Evolutionary conservation across 2,888 invertebrate genomes (phyloP).

Genomic region (Melieria crassipennis): DNA sequence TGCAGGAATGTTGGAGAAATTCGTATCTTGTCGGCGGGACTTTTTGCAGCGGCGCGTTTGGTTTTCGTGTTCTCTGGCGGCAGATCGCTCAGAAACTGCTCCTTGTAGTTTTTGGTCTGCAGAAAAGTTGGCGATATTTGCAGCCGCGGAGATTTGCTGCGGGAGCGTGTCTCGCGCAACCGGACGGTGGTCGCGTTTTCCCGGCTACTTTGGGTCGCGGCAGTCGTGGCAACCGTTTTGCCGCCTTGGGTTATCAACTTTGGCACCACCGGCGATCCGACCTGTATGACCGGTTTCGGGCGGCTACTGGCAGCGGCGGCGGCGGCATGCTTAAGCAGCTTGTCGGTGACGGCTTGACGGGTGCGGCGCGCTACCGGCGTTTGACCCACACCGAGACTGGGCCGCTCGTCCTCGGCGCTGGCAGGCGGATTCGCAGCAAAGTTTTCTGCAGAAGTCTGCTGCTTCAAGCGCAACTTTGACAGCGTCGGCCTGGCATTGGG

Average conservation of each 20-base stretch:
- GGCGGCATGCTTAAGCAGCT: not conserved
- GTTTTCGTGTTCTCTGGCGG: slow-evolving; percentile 13
- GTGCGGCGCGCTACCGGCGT: slow-evolving; percentile 52
- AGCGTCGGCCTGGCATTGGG: slow-evolving; percentile 35
- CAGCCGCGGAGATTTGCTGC: slow-evolving; percentile 57
- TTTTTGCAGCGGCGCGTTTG: slow-evolving; percentile 35
- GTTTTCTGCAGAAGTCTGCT: not conserved
- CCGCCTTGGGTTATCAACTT: slow-evolving; percentile 48
- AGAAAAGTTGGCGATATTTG: slow-evolving; percentile 55
- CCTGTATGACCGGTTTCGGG: slow-evolving; percentile 37
- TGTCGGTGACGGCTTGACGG: slow-evolving; percentile 40
- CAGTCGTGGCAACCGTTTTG: slow-evolving; percentile 38
- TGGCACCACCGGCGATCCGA: slow-evolving; percentile 51
- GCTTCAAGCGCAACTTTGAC: slow-evolving; percentile 35
- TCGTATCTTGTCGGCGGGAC: slow-evolving; percentile 40
- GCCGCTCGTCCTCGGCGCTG: slow-evolving; percentile 37
- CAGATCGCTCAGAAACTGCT: slow-evolving; percentile 35
- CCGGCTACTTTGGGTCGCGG: slow-evolving; percentile 39
- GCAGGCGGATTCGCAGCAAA: slow-evolving; percentile 48
- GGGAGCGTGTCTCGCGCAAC: slow-evolving; percentile 39
- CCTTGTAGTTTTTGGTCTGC: slow-evolving; percentile 43
- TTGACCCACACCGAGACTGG: slow-evolving; percentile 17
- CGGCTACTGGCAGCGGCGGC: slow-evolving; percentile 4
- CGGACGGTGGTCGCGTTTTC: slow-evolving; percentile 10
- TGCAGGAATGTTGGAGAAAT: slow-evolving; percentile 46